phyloP scores from a whole-genome alignment of 1,140 invertebrate species.

The Apolygus lucorum region DNA sequence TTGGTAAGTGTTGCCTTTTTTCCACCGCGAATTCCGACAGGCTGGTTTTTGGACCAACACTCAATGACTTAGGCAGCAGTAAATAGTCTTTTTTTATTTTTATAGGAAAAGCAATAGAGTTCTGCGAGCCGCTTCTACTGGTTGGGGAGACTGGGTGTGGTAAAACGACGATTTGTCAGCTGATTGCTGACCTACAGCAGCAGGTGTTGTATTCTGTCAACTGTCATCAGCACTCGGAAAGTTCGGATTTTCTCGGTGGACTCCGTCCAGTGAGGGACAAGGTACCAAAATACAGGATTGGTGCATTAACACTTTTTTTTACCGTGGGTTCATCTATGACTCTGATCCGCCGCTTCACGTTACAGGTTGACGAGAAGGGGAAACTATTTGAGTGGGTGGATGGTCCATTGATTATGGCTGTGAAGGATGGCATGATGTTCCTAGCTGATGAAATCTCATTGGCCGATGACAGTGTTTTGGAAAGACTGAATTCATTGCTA shows the following conservation, averaged over 20 bases:
- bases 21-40: no score
- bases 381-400: conserved; percentile 95
- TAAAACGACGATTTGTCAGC: conserved; percentile 94
- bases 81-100: conserved; percentile 26
- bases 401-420: conserved; percentile 85
- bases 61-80: background rate
- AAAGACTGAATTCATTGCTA: conserved; percentile 91
- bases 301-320: no score
- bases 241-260: conserved; percentile 93
- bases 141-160: conserved; percentile 98
- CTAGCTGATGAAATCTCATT: conserved; percentile 98
- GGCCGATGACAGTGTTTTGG: conserved; percentile 96
- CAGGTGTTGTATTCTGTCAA: conserved; percentile 73
- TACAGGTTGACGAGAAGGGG: conserved; percentile 21
- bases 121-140: conserved; percentile 88
- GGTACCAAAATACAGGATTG: no score
- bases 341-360: background rate
- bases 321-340: conserved; percentile 12
- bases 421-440: conserved; percentile 80
- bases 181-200: conserved; percentile 59
- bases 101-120: conserved; percentile 68
- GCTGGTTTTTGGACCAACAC: no score
- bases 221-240: conserved; percentile 98
- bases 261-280: conserved; percentile 75
- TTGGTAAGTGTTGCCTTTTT: no score